Conservation (phyloP, 2,113 vertebrate genomes). For the Tinamus guttatus region DNA sequence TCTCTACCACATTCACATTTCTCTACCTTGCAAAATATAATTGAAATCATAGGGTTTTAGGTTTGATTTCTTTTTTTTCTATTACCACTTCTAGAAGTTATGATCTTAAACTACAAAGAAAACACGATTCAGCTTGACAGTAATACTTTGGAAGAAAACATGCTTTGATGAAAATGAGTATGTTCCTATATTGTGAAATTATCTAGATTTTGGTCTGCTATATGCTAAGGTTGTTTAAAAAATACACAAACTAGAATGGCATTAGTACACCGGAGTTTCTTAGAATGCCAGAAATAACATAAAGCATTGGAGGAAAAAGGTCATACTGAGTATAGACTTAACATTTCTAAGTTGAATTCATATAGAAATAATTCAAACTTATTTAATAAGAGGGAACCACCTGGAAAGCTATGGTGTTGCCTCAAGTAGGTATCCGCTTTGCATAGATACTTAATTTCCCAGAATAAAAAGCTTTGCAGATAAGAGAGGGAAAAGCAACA, state of each 20-base stretch:
- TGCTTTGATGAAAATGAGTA: neutral
- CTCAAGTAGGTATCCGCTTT: neutral
- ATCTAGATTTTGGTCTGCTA: neutral
- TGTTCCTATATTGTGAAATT: neutral
- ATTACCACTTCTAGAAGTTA: neutral
- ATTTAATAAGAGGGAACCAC: neutral
- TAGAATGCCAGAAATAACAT: neutral
- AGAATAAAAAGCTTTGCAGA: neutral
- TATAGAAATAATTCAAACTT: neutral
- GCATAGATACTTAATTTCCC: neutral
- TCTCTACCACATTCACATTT: neutral
- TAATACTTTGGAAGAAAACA: neutral
- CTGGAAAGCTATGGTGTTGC: neutral
- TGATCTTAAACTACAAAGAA: neutral
- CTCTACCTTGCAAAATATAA: neutral
- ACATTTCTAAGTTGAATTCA: neutral
- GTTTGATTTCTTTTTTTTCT: neutral
- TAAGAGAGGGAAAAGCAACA: neutral
- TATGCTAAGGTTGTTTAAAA: neutral
- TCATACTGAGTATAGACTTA: neutral
- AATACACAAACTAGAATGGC: neutral
- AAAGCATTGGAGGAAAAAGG: neutral
- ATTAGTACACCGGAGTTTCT: neutral
- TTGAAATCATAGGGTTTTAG: neutral
- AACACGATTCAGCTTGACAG: neutral